Evolutionary conservation across 2,888 invertebrate species (phyloP), one percentile per base, ranked within the genome.

Genomic region (Iphiclides podalirius): DNA sequence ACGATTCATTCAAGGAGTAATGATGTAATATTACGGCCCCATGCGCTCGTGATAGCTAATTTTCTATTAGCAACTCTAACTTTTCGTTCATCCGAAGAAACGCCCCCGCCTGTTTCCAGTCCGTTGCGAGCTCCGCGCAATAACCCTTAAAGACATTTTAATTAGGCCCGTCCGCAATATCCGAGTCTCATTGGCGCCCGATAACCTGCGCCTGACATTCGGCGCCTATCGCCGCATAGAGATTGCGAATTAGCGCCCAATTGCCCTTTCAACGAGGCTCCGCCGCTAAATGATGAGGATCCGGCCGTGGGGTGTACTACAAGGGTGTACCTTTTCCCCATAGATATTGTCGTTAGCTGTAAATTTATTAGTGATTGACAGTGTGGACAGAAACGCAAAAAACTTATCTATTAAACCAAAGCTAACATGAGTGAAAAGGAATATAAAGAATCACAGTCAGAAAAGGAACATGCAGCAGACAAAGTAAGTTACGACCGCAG

Each of bases 191-290:
- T 40, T 26, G 38, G 41, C 12, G 11, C 36, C 4, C 35, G 42
- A 49, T 43, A 39, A 49, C 43, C 49, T 49, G 49, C 43, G 33
- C 45, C 36, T 44, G 50, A 50, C 44, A 50, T 40, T 40, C 40
- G 34, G 36, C 35, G 28, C 12, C 50, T 35, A 20, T 45, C 23
- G 50, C 40, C 45, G 50, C 50, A 50, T 50, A 45, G 50, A 50
- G 40, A 50, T 50, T 44, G 50, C 45, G 35, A 44, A 50, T 50
- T 50, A 50, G 14, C 45, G 40, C 50, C 38, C 23, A 43, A 43
- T 37, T 38, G 48, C 41, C 48, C 26, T 50, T 50, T 28, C 40
- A 40, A n/a, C 40, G 11, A 4, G 17, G 8, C 23, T 37, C 42
- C 17, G 11, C 31, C n/a, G 26, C 15, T 40, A 31, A 48, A 42